Evolutionary conservation across 2,113 vertebrate genomes (phyloP), one percentile per base, ranked within the genome.

Genomic region (Pteruthius melanotis): DNA sequence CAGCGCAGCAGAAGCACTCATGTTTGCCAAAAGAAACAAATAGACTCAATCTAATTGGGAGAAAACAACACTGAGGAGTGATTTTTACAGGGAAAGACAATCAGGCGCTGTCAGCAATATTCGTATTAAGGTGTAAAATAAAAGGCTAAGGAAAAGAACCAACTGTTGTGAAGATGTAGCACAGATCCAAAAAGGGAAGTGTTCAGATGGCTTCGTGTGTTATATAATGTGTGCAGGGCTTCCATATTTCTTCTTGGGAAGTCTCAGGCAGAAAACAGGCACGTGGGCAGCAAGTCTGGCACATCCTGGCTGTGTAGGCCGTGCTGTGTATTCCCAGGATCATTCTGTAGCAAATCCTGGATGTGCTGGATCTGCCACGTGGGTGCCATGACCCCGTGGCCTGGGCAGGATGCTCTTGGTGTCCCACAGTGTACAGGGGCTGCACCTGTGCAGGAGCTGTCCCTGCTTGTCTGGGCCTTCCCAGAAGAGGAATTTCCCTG

Each of bases 11-110:
- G 74, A 93, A 92, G n/a, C 6, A 6, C 82, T 83, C 2, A 0
- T 18, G 56, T 44, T 75, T 91, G 64, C 65, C 53, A 60, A 65
- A 69, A 84, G 69, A 94, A 87, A 76, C 89, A 89, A 92, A 59
- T 3, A 87, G 78, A 53, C 45, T 82, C 83, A 69, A 30, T 87
- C 40, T 84, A 45, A 15, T 11, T 72, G 35, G 49, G 56, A 94
- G 74, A 84, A 89, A 87, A 76, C 54, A 81, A 19, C 33, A 68
- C 26, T 6, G 13, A 75, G 45, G 57, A 69, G 74, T 68, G 40
- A 49, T 81, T 83, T 87, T 87, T 92, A 61, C 50, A 70, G 63
- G 56, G 79, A 72, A 80, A 61, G 27, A 63, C 71, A 64, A 21
- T 87, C 15, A 11, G 81, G 57, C 13, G 3, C 65, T 87, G 69